Evolutionary conservation across 1,140 invertebrate genomes (phyloP).

Genomic region (Zaprionus taronus): DNA sequence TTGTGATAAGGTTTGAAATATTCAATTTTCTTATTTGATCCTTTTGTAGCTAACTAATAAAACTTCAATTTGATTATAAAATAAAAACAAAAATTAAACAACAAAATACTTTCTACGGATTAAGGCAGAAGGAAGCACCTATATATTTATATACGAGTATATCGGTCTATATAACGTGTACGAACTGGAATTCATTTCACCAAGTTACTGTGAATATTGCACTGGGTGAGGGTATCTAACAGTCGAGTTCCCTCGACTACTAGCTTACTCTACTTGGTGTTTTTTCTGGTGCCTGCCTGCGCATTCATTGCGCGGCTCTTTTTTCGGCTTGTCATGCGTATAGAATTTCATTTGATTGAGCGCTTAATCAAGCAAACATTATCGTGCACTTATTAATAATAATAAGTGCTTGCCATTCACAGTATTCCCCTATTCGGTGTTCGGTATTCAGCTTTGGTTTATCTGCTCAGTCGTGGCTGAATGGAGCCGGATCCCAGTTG

Average conservation of each 20-base stretch:
- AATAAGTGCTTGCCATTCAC: slow-evolving; percentile 62
- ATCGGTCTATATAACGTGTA: too few species aligned
- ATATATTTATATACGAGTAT: too few species aligned
- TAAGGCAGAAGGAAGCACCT: too few species aligned
- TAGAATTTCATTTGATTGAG: slow-evolving; percentile 82
- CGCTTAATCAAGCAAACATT: slow-evolving; percentile 82
- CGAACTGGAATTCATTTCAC: too few species aligned
- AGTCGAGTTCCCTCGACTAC: not conserved
- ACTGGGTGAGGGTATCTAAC: not conserved
- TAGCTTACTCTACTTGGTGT: not conserved
- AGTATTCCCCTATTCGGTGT: slow-evolving; percentile 11
- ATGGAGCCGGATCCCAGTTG: slow-evolving; percentile 52
- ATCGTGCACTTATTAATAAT: slow-evolving; percentile 80
- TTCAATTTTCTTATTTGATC: too few species aligned
- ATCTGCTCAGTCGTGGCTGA: slow-evolving; percentile 79
- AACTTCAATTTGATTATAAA: too few species aligned
- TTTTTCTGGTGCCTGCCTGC: slow-evolving; percentile 34
- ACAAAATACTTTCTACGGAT: too few species aligned
- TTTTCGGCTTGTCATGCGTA: slow-evolving; percentile 68
- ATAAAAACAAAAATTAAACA: too few species aligned
- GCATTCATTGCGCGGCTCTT: slow-evolving; percentile 43
- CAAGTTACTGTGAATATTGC: too few species aligned
- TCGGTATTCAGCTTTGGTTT: slow-evolving; percentile 47
- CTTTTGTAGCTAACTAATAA: too few species aligned
- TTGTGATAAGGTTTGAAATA: too few species aligned